Base-by-base conservation (phyloP, 2,888 invertebrate species). In the Tineola bisselliella region DNA sequence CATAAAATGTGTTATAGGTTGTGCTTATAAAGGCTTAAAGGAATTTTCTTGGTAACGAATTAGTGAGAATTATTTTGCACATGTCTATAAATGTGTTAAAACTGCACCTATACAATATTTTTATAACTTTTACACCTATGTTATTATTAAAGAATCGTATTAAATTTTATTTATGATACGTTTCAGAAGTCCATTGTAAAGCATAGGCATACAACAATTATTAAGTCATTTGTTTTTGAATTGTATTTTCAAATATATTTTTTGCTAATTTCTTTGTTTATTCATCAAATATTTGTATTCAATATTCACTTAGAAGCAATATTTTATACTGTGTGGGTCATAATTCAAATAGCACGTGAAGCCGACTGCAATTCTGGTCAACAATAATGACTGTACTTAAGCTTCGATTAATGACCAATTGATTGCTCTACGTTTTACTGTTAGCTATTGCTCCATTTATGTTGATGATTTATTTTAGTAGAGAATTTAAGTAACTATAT, bases 321-420 rank as follows among this genome's bases (percentile, higher is more conserved):
- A 54, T 25, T 54, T 54, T 25, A 25, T 54, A 54, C 25, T 54
- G 54, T 8, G 25, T 25, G 54, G 19, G 19, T 19, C 18, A 54
- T 54, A 54, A 18, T 54, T 54, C 54, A 18, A 25, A 3, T 15
- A 17, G 48, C 10, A 48, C 48, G 15, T 48, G 8, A 38, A 48
- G n/a, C 13, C 3, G 38, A 48, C 3, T 8, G n/a, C 48, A 48
- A 15, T 13, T 48, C 48, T 48, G 15, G 48, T 48, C 8, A 48
- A 48, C 48, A 48, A 15, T 54, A 54, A 54, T 54, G 54, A 54
- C 54, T 25, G 54, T 25, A 54, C 54, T 54, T 54, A 48, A 25
- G 54, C 54, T 25, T 54, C 18, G 54, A 54, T 54, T 54, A 54
- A 54, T 54, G 54, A 25, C 15, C 48, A 48, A 25, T 54, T 25